Evolutionary conservation across 1,140 invertebrate species (phyloP).

Genomic region (Pseudomyrmex cubaensis): DNA sequence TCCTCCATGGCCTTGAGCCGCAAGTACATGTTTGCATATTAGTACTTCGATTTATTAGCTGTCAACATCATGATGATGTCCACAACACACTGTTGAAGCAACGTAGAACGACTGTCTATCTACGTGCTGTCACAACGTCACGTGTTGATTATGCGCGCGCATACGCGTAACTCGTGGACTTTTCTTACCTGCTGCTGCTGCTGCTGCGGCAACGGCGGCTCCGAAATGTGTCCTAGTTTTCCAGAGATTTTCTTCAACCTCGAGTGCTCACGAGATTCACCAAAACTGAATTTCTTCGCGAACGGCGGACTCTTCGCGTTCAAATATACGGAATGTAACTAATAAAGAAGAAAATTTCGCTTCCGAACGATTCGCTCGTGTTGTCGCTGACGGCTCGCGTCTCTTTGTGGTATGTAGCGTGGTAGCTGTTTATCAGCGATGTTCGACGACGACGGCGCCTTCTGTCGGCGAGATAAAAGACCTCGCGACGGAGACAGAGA

Average conservation of each 20-base stretch:
- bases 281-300: background rate
- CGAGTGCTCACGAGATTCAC: background rate
- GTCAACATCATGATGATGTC: background rate
- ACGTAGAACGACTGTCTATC: background rate
- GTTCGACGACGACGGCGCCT: conserved; percentile 25
- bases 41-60: conserved; percentile 19
- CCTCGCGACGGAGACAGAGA: background rate
- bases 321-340: background rate
- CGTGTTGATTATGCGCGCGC: conserved; percentile 47
- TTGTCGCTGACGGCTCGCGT: conserved; percentile 50
- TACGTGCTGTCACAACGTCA: conserved; percentile 38
- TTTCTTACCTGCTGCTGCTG: conserved; percentile 67
- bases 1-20: conserved; percentile 68
- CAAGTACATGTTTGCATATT: conserved; percentile 45
- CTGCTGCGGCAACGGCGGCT: background rate
- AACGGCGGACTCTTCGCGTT: background rate
- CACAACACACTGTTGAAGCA: too few species aligned
- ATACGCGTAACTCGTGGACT: conserved; percentile 18
- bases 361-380: background rate
- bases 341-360: background rate
- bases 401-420: conserved; percentile 43
- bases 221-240: background rate
- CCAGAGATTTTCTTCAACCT: background rate
- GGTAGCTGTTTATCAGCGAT: conserved; percentile 62
- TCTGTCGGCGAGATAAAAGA: conserved; percentile 50